Evolutionary conservation across 2,113 vertebrate genomes (phyloP).

Genomic region (Lota lota): DNA sequence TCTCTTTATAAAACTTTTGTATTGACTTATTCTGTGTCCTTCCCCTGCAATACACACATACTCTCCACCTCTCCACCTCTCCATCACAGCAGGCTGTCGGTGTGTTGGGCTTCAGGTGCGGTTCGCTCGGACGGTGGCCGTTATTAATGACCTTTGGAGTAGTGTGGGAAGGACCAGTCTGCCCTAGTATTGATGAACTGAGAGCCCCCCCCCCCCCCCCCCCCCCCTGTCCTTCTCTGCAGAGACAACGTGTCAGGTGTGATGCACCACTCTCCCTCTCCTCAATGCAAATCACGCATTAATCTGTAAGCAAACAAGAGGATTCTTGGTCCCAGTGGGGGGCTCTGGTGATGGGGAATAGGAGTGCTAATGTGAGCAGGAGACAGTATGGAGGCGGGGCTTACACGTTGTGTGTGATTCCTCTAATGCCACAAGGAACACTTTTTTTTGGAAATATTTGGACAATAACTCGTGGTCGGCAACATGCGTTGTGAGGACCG

Average conservation of each 20-base stretch:
- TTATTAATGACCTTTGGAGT: constrained; percentile 48
- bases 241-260: constrained; percentile 61
- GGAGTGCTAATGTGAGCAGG: too few species aligned
- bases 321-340: constrained; percentile 31
- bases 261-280: constrained; percentile 47
- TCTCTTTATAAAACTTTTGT: too few species aligned
- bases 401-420: too few species aligned
- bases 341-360: too few species aligned
- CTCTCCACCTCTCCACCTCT: background rate
- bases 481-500: too few species aligned
- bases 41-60: too few species aligned
- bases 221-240: background rate
- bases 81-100: background rate
- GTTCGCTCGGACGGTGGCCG: background rate
- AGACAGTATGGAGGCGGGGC: too few species aligned
- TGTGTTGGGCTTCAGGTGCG: background rate
- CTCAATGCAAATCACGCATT: constrained; percentile 57
- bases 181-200: constrained; percentile 55
- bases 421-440: too few species aligned
- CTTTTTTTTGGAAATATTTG: too few species aligned
- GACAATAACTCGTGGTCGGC: too few species aligned
- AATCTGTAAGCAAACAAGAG: constrained; percentile 57
- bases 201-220: background rate
- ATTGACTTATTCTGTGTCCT: too few species aligned
- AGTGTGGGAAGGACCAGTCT: constrained; percentile 25